Conservation (phyloP, 2,113 vertebrate species). For the Gadus macrocephalus region DNA sequence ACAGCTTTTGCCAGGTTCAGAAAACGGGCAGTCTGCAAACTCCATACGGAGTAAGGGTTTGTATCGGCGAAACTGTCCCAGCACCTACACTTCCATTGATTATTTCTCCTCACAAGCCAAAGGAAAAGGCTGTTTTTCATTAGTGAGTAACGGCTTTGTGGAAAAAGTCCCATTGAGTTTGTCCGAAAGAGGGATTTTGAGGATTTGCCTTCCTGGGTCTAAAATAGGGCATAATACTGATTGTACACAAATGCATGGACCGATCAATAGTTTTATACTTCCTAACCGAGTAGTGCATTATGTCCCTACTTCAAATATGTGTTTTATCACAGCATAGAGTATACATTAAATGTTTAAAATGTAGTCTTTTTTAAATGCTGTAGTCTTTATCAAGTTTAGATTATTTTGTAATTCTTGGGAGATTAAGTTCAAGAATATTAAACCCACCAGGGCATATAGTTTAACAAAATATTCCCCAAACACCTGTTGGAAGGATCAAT, state of each 20-base stretch:
- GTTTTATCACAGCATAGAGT: conserved; percentile 38
- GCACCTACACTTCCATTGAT: conserved; percentile 65
- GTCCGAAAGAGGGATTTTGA: conserved; percentile 47
- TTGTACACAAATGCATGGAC: no score
- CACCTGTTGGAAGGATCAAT: conserved; percentile 43
- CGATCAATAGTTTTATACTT: no score
- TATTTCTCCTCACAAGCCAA: conserved; percentile 53
- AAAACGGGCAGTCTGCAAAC: conserved; percentile 26
- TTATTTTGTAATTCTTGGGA: neutral
- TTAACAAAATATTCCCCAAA: conserved; percentile 24
- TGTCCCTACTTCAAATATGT: conserved; percentile 38
- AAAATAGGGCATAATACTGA: no score
- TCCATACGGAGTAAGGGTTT: conserved; percentile 15
- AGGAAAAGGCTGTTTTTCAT: conserved; percentile 58
- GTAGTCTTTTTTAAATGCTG: neutral
- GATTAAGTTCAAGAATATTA: neutral
- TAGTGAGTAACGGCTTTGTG: conserved; percentile 69
- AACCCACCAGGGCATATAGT: neutral
- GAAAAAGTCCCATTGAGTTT: conserved; percentile 55
- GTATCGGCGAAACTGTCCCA: conserved; percentile 22
- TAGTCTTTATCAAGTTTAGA: neutral
- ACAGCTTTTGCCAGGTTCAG: conserved; percentile 59
- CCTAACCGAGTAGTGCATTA: conserved; percentile 46
- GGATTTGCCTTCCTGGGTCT: conserved; percentile 17
- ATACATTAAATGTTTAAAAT: neutral